Evolutionary conservation across 2,888 invertebrate species (phyloP).

Genomic region (Deroplatys truncata): DNA sequence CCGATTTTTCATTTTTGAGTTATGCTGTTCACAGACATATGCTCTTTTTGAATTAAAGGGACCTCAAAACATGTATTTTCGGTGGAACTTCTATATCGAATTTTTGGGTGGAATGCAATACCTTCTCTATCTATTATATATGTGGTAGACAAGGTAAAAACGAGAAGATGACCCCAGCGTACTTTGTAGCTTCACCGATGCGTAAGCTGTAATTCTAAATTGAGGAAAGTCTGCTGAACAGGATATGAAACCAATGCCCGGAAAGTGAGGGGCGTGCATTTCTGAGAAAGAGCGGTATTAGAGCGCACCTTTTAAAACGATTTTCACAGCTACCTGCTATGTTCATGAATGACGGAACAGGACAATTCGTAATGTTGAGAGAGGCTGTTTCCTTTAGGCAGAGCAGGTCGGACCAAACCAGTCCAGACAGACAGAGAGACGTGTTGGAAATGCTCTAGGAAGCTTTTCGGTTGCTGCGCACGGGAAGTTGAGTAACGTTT

Average conservation of each 20-base stretch:
- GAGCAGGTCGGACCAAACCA: not conserved
- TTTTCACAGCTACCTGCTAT: not conserved
- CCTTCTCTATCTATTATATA: no score
- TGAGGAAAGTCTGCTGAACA: not conserved
- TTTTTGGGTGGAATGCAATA: no score
- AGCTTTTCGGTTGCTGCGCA: not conserved
- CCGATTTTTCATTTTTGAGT: no score
- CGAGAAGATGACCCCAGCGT: not conserved
- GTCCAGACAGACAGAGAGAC: not conserved
- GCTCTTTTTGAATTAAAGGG: no score
- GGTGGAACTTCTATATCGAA: no score
- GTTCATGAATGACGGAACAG: not conserved
- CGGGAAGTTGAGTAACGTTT: not conserved
- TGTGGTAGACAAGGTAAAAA: no score
- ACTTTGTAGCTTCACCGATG: not conserved
- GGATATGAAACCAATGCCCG: not conserved
- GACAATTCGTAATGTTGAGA: not conserved
- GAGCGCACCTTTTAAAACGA: not conserved
- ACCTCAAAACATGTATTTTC: no score
- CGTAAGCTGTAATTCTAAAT: not conserved
- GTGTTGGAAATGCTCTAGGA: not conserved
- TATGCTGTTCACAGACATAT: no score
- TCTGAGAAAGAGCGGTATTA: not conserved
- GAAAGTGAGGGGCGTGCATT: not conserved
- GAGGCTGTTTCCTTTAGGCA: not conserved